Base-by-base conservation (phyloP, 1,140 invertebrate genomes). In the Ceratoteleas bidentatus region DNA sequence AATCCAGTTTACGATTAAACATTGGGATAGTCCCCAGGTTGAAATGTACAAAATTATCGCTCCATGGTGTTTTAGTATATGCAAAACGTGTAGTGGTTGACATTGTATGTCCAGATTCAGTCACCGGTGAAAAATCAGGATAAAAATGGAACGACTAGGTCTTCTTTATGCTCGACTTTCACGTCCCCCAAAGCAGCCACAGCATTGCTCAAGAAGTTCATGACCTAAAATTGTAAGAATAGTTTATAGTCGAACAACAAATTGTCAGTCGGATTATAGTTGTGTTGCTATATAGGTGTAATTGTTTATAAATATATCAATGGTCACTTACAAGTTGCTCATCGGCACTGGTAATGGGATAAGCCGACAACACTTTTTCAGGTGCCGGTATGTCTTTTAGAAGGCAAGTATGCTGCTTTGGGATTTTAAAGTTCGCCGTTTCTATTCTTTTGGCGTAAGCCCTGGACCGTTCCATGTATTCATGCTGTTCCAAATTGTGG, bases 141-240 rank as follows among this genome's bases (percentile, higher is more conserved):
- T n/a, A n/a, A n/a, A n/a, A n/a, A n/a, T n/a, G n/a, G n/a, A n/a
- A n/a, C n/a, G n/a, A 96, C 95, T 80, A 96, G 89, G 86, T 96
- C 95, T 88, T 96, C 96, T 88, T 95, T 95, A 84, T 96, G 96
- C 85, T 96, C 94, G 61, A 96, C 95, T 88, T 94, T 94, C 3
- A 96, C 92, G 61, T 95, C 94, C 40, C 92, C 92, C 68, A 96
- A 92, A 14, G 95, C 95, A n/a, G 92, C 89, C 1, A 93, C 92
- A n/a, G 94, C 94, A 87, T 94, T 94, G 73, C 93, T 93, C 14
- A 96, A 91, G 52, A 93, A 92, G 81, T 92, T 92, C 54, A 89
- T 93, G 85, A 96, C 94, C 95, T 96, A 50, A 85, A 89, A 70
- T 62, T 61, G 90, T n/a, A n/a, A n/a, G n/a, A n/a, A n/a, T n/a